Evolutionary conservation across 2,797 vertebrate genomes (phyloP).

Genomic region (Semaprochilodus insignis): DNA sequence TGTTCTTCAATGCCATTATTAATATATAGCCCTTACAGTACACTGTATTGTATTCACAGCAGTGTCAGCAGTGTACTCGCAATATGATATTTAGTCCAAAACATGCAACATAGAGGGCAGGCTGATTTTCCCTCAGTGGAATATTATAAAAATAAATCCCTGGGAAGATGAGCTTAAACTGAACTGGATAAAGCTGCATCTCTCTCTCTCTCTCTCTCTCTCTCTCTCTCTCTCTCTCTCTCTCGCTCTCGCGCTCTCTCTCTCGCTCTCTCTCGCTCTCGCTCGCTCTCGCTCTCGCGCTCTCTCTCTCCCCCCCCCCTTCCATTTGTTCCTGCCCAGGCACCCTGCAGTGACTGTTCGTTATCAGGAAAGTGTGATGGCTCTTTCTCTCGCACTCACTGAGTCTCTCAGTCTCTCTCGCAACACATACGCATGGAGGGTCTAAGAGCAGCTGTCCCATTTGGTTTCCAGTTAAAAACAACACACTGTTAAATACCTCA

Average conservation of each 20-base stretch:
- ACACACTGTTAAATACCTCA: neutral
- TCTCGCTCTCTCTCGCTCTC: too few relatives aligned
- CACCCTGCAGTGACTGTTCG: neutral
- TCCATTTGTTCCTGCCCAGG: constrained; percentile 15
- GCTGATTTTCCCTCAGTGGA: neutral
- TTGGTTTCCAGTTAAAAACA: neutral
- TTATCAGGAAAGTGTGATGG: constrained; percentile 6
- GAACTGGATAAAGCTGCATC: neutral
- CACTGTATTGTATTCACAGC: neutral
- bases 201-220: neutral
- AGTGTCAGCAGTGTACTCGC: neutral
- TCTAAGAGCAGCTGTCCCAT: constrained; percentile 9
- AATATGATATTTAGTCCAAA: neutral
- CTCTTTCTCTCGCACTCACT: neutral
- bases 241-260: too few relatives aligned
- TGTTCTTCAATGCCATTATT: neutral
- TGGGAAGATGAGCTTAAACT: constrained; percentile 5
- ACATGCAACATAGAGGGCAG: neutral
- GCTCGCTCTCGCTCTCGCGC: too few relatives aligned
- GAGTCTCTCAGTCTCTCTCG: neutral
- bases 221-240: too few relatives aligned
- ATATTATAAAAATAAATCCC: constrained; percentile 23
- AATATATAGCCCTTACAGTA: too few relatives aligned
- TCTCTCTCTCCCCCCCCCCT: neutral
- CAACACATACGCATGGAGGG: neutral